Conservation (phyloP, 2,888 invertebrate genomes). For the Drosophila vallismaia region DNA sequence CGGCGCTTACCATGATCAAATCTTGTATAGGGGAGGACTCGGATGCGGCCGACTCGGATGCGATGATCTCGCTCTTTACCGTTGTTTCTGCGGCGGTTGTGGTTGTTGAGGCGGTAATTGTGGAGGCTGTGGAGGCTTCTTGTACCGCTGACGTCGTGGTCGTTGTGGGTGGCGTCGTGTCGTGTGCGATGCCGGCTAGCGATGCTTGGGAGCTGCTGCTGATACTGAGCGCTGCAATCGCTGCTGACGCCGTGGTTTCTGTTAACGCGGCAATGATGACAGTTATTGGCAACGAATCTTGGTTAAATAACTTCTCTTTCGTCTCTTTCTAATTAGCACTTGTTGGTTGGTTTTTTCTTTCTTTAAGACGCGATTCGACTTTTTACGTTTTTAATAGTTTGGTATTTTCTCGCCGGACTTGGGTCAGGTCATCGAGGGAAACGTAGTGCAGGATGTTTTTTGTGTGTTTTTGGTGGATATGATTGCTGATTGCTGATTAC, state of each 20-base stretch:
- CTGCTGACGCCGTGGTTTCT: constrained; percentile 76
- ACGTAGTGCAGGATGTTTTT: constrained; percentile 64
- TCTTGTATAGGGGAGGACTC: constrained; percentile 78
- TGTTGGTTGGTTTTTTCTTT: constrained; percentile 34
- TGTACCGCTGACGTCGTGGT: constrained; percentile 43
- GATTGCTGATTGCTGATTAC: constrained; percentile 30
- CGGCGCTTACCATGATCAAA: constrained; percentile 83
- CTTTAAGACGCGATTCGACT: constrained; percentile 14
- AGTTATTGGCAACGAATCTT: constrained; percentile 76
- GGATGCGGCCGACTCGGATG: constrained; percentile 71
- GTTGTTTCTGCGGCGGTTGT: constrained; percentile 46
- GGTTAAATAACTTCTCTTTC: constrained; percentile 63
- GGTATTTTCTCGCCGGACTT: constrained; percentile 64
- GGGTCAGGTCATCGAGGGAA: constrained; percentile 19
- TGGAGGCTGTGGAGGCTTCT: constrained; percentile 33
- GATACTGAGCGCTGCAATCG: constrained; percentile 80
- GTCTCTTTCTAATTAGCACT: constrained; percentile 44
- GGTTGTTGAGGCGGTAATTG: constrained; percentile 42
- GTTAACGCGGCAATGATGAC: constrained; percentile 81
- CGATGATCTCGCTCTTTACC: constrained; percentile 67
- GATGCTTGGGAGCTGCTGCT: constrained; percentile 75
- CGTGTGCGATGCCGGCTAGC: constrained; percentile 59
- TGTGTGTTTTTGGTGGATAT: constrained; percentile 51
- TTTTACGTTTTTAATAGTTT: constrained; percentile 19
- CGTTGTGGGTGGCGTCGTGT: constrained; percentile 51